Evolutionary conservation across 2,888 invertebrate genomes (phyloP), one percentile per base, ranked within the genome.

Genomic region (Pteria penguin): DNA sequence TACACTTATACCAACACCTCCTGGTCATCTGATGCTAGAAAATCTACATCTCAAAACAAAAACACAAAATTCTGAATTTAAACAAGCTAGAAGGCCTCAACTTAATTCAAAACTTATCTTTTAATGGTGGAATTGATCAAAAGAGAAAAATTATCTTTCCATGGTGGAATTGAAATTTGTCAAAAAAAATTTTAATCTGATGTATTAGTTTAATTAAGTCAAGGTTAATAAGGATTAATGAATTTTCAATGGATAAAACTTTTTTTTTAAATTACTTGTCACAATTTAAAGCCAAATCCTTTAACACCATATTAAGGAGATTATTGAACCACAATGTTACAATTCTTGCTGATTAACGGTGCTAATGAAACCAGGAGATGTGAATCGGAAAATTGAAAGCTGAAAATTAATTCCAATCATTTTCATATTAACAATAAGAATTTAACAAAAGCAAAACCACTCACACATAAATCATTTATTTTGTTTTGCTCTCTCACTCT

Each of bases 311-410:
- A 60, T 22, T 60, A 60, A 27, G 60, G 60, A 29, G 60, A 60
- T 60, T 60, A 60, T 29, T 26, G 29, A 60, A 27, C 24, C 60
- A 60, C 22, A 22, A 60, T 8, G 22, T 27, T 26, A 60, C 18
- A 60, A 60, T 29, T 60, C 60, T 60, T 26, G 4, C 14, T 60
- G 14, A 60, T 60, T 29, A 22, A 26, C 14, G 27, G 60, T 60
- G 60, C 63, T 33, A 22, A 32, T 63, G n/a, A 58, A 71, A 72
- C 72, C 72, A 72, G 72, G 72, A 72, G 72, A 72, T 72, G 63
- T 63, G 61, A 61, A n/a, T 45, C 45, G 18, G 14, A 22, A 60
- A 60, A 60, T 60, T 29, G 31, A 45, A 62, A 71, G 70, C 70
- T 61, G 8, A 52, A 71, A 14, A 70, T 70, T 70, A 71, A 61